Conservation (phyloP, 2,888 invertebrate species). For the Acrocyrtus sp. region DNA sequence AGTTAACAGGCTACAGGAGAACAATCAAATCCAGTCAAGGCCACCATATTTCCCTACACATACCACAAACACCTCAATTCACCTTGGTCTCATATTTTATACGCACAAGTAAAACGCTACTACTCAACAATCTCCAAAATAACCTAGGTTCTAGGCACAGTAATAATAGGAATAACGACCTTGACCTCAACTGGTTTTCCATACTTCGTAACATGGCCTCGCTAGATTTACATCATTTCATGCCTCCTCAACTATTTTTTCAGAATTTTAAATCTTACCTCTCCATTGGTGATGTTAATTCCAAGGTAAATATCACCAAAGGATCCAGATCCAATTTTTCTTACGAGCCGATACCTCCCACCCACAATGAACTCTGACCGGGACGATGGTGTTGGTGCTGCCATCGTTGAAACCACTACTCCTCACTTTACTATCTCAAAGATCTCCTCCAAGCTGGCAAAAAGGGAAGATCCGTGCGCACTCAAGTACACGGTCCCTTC, state of each 20-base stretch:
- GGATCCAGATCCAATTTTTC: conserved; percentile 98
- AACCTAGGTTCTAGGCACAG: too few relatives aligned
- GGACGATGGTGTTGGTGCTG: conserved; percentile 58
- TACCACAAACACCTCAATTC: too few relatives aligned
- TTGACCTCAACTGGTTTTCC: not conserved
- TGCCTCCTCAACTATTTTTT: too few relatives aligned
- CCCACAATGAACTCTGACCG: conserved; percentile 85
- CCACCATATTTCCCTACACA: too few relatives aligned
- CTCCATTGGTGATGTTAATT: conserved; percentile 89
- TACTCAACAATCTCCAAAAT: too few relatives aligned
- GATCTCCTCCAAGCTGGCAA: too few relatives aligned
- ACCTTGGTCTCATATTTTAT: too few relatives aligned
- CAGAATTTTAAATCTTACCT: too few relatives aligned
- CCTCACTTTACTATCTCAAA: too few relatives aligned
- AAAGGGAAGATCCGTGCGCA: not conserved
- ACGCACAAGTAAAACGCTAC: too few relatives aligned
- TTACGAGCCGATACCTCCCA: conserved; percentile 92
- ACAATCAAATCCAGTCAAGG: too few relatives aligned
- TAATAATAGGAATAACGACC: not conserved
- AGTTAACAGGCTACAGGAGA: too few relatives aligned
- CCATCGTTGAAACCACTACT: conserved; percentile 50
- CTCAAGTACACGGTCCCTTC: not conserved
- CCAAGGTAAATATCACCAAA: conserved; percentile 99
- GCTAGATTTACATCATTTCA: not conserved
- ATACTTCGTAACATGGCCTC: conserved; percentile 1